These are phyloP conservation scores for Himalopsyche phryganea DNA, from an alignment of 1,140 invertebrate genomes.

Conservation along the genomic window DNA sequence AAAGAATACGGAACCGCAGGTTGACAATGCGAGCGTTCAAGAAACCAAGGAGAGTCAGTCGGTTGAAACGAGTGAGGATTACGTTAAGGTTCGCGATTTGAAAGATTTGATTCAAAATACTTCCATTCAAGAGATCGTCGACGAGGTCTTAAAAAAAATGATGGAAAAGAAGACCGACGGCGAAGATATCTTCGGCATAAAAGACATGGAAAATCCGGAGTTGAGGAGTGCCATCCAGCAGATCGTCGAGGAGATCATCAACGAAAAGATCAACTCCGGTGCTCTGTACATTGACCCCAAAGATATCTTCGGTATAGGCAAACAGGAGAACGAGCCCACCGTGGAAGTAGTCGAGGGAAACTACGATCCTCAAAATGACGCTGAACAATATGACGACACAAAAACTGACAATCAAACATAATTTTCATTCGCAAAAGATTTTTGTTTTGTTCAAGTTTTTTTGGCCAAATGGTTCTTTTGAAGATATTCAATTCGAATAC, in stretches of 20 bases:
- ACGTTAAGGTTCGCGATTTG: slow-evolving; percentile 24
- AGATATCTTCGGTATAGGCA: too few species aligned
- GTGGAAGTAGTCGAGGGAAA: too few species aligned
- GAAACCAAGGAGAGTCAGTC: not conserved
- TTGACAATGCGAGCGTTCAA: not conserved
- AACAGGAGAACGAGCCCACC: too few species aligned
- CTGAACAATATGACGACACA: too few species aligned
- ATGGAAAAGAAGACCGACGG: slow-evolving; percentile 49
- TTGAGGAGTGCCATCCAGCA: slow-evolving; percentile 48
- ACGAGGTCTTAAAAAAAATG: slow-evolving; percentile 48
- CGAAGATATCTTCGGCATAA: slow-evolving; percentile 40
- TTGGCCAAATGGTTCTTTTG: too few species aligned
- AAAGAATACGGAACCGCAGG: too few species aligned
- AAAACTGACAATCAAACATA: too few species aligned
- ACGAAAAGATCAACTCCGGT: slow-evolving; percentile 38
- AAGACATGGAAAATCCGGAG: slow-evolving; percentile 42
- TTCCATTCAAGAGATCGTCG: slow-evolving; percentile 48
- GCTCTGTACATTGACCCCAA: too few species aligned
- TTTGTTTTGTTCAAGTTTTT: too few species aligned
- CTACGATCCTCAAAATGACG: too few species aligned
- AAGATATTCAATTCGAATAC: too few species aligned
- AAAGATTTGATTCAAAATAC: slow-evolving; percentile 36
- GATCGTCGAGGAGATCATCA: slow-evolving; percentile 50
- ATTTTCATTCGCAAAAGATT: too few species aligned
- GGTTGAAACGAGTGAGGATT: slow-evolving; percentile 19